Evolutionary conservation across 35 echinoderm and acorn worm genomes (phyloP), one percentile per base, ranked within the genome.

Genomic region (Eucidaris tribuloides): DNA sequence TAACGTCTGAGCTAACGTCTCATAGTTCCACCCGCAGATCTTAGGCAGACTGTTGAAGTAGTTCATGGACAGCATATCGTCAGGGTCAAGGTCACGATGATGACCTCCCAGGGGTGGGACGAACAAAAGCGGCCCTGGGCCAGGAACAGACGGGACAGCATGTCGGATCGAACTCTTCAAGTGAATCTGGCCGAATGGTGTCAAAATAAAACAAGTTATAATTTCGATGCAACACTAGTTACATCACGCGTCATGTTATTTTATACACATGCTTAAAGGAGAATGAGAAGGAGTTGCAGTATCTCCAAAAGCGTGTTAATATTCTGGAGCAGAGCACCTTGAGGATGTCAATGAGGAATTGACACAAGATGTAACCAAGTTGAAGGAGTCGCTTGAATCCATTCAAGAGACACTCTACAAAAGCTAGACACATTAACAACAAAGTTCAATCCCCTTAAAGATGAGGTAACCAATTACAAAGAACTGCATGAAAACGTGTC

Each of bases 51-150:
- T 78, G 19, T 88, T 91, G 80, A 87, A 96, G 58, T 91, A 91
- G 50, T 96, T 91, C 93, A 96, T 96, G 9, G 95, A 98, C 77
- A 98, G 59, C 86, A 98, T 72, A 98, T 98, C 36, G 95, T 93
- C 3, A 98, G 62, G 3, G 95, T 98, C 39, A 98, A 74, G 57
- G 95, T 98, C 5, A 79, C 85, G 3, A 98, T 87, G 22, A 98
- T 98, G 18, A 98, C 90, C 77, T 98, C 95, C 90, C 90, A 98
- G 5, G 95, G 95, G 70, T 98, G 95, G 79, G 86, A 82, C 50
- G 90, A 84, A 44, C 95, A 98, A n/a, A 93, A 98, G 58, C 83
- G 46, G 78, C 95, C 95, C 52, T 93, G 88, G 36, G 83, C 65
- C 32, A 87, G 40, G 32, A 93, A 85, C 20, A 88, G 66, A 36